Base-by-base conservation (phyloP, 2,888 invertebrate genomes). In the Pantelozetes paolii region DNA sequence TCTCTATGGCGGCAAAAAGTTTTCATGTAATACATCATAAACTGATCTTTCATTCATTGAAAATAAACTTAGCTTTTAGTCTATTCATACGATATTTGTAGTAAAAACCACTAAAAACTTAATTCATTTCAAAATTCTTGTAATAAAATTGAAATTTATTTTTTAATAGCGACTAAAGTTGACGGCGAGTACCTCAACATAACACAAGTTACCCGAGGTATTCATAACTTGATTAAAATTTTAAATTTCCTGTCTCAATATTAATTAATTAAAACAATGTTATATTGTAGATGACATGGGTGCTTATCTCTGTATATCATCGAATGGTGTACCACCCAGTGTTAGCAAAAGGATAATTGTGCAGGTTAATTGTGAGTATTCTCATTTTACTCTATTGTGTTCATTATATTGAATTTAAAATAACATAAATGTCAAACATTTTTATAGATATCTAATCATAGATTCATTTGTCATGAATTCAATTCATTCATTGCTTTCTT, bases 311-410 rank as follows among this genome's bases (percentile, higher is more conserved):
- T 79, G 79, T 71, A 79, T 79, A 30, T 83, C 83, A 8, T 79
- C 78, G 67, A 83, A 83, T 76, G 80, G 80, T 42, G 82, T 83
- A 6, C 80, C 80, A 2, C 81, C 81, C 5, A 78, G 81, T 1
- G 82, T 79, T 8, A 79, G 78, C 69, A 79, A 81, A 75, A 76
- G 79, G 48, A 82, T 82, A 67, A 78, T 79, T 62, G 81, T 82
- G 6, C 79, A 79, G 23, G 82, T 83, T 1, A 80, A 81, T 77
- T 82, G 82, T 82, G 79, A 79, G 82, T 80, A 64, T 36, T 36
- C 9, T 36, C 6, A 36, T 8, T 36, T 36, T 9, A n/a, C n/a
- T n/a, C n/a, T n/a, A n/a, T n/a, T n/a, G n/a, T n/a, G n/a, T n/a
- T n/a, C n/a, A n/a, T n/a, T n/a, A n/a, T n/a, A n/a, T n/a, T n/a